Evolutionary conservation across 2,113 vertebrate species (phyloP).

Genomic region (Elgaria multicarinata): DNA sequence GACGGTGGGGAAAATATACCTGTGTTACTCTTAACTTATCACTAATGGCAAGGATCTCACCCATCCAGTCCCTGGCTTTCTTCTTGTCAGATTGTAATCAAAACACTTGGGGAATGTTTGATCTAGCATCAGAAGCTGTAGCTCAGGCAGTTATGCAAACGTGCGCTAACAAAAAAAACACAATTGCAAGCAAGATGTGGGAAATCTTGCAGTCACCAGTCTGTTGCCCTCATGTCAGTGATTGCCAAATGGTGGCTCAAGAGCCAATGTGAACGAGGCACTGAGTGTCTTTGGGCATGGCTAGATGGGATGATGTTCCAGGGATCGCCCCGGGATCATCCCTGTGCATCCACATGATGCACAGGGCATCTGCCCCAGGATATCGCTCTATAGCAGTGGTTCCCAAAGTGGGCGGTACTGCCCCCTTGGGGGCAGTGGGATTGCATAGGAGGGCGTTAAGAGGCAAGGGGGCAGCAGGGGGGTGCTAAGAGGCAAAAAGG

Average conservation of each 20-base stretch:
- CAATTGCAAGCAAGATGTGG: not conserved
- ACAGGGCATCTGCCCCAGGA: no score
- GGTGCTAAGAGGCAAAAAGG: no score
- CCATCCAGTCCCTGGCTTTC: not conserved
- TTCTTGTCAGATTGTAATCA: slow-evolving; percentile 8
- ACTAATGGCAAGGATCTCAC: accelerated
- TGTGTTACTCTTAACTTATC: not conserved
- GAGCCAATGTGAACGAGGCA: not conserved
- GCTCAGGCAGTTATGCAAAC: not conserved
- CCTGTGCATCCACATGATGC: no score
- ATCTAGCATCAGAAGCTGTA: not conserved
- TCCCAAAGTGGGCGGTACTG: no score
- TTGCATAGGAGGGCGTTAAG: no score
- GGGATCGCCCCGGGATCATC: no score
- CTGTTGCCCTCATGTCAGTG: not conserved
- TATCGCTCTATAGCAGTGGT: no score
- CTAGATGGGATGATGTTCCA: no score
- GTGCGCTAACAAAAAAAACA: not conserved
- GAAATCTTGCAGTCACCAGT: not conserved
- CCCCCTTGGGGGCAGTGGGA: no score
- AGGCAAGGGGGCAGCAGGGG: no score
- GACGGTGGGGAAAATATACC: slow-evolving; percentile 15
- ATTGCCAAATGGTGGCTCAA: not conserved
- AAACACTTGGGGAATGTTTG: slow-evolving; percentile 13
- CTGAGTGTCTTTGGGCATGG: no score